These are phyloP conservation scores for Lathamus discolor DNA, from an alignment of 2,113 vertebrate genomes.

Conservation along the genomic window DNA sequence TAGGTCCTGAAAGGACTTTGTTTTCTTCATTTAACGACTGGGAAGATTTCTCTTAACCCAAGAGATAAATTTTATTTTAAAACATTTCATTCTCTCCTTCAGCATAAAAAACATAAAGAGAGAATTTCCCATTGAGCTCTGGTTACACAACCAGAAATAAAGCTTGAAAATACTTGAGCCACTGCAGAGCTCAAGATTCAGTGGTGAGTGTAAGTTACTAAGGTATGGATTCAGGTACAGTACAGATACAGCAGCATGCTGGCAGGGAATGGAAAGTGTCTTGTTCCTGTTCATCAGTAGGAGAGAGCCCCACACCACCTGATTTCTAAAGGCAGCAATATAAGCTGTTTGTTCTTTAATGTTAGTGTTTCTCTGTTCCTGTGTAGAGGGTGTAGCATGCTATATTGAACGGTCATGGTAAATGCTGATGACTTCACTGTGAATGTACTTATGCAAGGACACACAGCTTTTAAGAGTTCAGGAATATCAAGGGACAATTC, in stretches of 20 bases:
- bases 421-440: not conserved
- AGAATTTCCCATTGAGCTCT: not conserved
- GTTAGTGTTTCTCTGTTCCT: not conserved
- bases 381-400: fast-evolving
- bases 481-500: not conserved
- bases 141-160: not conserved
- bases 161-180: not conserved
- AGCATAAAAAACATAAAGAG: not conserved
- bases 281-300: not conserved
- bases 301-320: not conserved
- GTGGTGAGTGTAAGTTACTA: not conserved
- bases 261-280: not conserved
- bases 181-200: not conserved
- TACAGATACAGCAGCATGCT: not conserved
- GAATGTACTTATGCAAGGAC: not conserved
- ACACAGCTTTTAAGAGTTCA: not conserved
- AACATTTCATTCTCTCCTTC: not conserved
- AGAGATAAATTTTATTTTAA: not conserved
- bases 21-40: not conserved
- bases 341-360: not conserved
- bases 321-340: not conserved
- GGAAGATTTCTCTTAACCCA: not conserved
- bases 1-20: not conserved
- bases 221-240: not conserved
- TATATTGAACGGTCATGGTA: fast-evolving